Evolutionary conservation across 2,888 invertebrate species (phyloP).

Genomic region (Helicoverpa assulta): DNA sequence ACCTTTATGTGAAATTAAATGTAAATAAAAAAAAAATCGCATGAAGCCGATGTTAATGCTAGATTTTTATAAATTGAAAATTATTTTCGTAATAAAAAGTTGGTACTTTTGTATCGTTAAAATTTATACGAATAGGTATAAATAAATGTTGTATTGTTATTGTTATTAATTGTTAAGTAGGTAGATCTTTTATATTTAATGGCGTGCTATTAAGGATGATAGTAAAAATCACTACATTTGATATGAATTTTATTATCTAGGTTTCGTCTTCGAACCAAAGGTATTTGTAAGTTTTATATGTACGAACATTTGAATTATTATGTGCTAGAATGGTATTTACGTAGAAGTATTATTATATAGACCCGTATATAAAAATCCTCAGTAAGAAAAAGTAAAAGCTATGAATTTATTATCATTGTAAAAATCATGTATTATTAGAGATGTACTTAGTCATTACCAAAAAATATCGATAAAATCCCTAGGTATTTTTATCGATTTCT

Average conservation of each 20-base stretch:
- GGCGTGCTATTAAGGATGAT: constrained; percentile 29
- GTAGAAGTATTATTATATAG: constrained; percentile 45
- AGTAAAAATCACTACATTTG: constrained; percentile 21
- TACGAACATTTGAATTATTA: constrained; percentile 42
- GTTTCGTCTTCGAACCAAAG: constrained; percentile 46
- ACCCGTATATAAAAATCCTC: constrained; percentile 25
- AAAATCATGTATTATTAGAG: constrained; percentile 50
- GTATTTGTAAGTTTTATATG: constrained; percentile 55
- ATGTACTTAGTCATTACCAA: constrained; percentile 50
- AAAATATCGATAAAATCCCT: constrained; percentile 19
- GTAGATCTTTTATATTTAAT: constrained; percentile 48
- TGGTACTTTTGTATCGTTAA: constrained; percentile 36
- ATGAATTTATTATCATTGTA: constrained; percentile 39
- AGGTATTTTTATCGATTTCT: constrained; percentile 14
- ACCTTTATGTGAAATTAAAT: constrained; percentile 31
- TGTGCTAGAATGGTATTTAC: constrained; percentile 45
- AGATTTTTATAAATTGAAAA: constrained; percentile 40
- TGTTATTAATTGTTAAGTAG: constrained; percentile 52
- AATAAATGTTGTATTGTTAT: constrained; percentile 41
- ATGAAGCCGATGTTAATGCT: constrained; percentile 58
- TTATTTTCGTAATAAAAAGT: constrained; percentile 35
- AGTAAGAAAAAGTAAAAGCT: constrained; percentile 28
- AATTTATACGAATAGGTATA: constrained; percentile 57
- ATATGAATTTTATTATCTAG: constrained; percentile 53
- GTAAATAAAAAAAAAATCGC: constrained; percentile 58